phyloP scores from a whole-genome alignment of 2,888 invertebrate genomes.

The Copidosoma aretas region DNA sequence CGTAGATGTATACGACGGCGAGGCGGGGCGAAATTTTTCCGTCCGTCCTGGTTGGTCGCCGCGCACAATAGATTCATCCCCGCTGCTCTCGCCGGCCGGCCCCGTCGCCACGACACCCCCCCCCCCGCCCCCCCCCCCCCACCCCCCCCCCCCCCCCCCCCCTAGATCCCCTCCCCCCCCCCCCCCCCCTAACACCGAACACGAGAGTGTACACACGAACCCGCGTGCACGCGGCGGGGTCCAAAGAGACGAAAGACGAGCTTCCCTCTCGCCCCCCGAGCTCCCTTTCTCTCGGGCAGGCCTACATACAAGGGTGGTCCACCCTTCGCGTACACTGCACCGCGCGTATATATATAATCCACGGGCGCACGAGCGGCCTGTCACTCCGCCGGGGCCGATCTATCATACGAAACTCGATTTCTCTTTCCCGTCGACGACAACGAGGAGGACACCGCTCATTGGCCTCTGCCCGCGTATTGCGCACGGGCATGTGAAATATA shows the following conservation, averaged over 20 bases:
- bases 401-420: slow-evolving; percentile 61
- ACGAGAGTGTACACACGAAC: background rate
- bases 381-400: slow-evolving; percentile 52
- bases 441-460: slow-evolving; percentile 31
- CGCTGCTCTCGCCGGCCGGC: background rate
- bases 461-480: background rate
- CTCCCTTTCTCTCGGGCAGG: slow-evolving; percentile 40
- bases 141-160: too few relatives aligned
- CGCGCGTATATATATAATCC: too few relatives aligned
- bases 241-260: slow-evolving; percentile 21
- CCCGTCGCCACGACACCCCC: background rate
- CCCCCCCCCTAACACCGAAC: background rate
- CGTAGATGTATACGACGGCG: slow-evolving; percentile 10
- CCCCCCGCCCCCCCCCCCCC: slow-evolving; percentile 3
- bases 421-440: slow-evolving; percentile 47
- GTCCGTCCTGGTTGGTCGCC: slow-evolving; percentile 55
- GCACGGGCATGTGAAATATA: background rate
- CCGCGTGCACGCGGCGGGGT: background rate
- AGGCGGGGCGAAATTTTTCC: slow-evolving; percentile 44
- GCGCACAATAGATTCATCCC: slow-evolving; percentile 40
- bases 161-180: too few relatives aligned
- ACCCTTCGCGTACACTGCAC: slow-evolving; percentile 45
- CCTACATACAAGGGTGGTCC: slow-evolving; percentile 41
- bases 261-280: background rate
- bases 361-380: slow-evolving; percentile 25